phyloP scores from a whole-genome alignment of 2,797 vertebrate species.

The Eulemur albifrons region DNA sequence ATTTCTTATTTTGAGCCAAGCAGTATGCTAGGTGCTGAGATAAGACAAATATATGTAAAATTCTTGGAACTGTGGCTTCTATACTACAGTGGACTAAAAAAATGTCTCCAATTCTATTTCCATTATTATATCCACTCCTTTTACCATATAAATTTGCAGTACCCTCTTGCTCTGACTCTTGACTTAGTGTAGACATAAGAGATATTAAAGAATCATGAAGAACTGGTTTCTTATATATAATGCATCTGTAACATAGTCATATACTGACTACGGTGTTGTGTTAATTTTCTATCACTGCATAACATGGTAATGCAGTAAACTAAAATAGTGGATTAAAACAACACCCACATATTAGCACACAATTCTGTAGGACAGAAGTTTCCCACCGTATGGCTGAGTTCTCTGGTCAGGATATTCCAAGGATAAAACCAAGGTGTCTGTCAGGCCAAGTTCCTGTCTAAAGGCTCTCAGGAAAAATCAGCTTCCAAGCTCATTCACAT shows the following conservation, averaged over 20 bases:
- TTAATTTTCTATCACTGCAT: background rate
- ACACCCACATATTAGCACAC: background rate
- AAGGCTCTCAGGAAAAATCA: background rate
- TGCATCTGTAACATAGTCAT: background rate
- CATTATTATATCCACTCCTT: background rate
- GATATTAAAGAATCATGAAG: background rate
- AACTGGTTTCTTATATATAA: background rate
- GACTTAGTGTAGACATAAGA: background rate
- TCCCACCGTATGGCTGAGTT: background rate
- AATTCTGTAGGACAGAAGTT: background rate
- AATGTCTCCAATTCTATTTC: background rate
- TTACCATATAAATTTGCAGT: background rate
- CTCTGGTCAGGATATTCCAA: background rate
- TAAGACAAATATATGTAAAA: background rate
- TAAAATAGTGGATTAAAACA: background rate
- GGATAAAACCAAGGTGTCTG: background rate
- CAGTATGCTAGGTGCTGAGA: background rate
- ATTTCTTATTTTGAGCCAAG: background rate
- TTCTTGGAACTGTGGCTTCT: background rate
- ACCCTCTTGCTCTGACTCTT: background rate
- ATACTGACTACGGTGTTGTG: background rate
- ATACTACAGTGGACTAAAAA: background rate
- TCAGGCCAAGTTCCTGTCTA: background rate
- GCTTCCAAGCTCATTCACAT: background rate
- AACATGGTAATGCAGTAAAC: background rate